Evolutionary conservation across 2,888 invertebrate genomes (phyloP).

Genomic region (Euphydryas editha): DNA sequence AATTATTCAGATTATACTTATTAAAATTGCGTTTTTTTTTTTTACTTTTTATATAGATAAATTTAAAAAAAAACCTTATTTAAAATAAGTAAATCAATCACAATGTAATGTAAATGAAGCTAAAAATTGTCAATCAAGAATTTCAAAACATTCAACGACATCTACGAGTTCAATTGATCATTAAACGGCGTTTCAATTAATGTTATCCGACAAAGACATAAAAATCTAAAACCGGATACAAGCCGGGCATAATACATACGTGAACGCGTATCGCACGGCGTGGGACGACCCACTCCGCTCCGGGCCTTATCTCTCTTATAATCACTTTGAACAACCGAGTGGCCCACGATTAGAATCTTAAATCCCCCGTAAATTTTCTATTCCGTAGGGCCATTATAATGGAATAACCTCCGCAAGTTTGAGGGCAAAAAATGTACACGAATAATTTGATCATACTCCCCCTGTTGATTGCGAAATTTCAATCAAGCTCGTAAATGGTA

Average conservation of each 20-base stretch:
- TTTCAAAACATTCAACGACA: neutral
- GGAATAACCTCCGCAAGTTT: conserved; percentile 69
- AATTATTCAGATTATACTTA: too few species aligned
- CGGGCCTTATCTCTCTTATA: conserved; percentile 74
- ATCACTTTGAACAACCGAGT: conserved; percentile 82
- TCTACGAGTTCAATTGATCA: conserved; percentile 19
- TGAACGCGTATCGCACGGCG: conserved; percentile 50
- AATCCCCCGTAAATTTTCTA: conserved; percentile 81
- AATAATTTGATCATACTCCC: conserved; percentile 82
- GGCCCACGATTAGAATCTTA: conserved; percentile 78
- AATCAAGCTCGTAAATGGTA: conserved; percentile 82
- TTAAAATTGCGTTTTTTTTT: too few species aligned
- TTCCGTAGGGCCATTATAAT: conserved; percentile 73
- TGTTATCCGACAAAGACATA: conserved; percentile 33
- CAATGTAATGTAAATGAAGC: too few species aligned
- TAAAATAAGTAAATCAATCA: too few species aligned
- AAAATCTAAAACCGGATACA: conserved; percentile 38
- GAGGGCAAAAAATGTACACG: conserved; percentile 77
- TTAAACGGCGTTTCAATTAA: conserved; percentile 28
- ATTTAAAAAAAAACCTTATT: too few species aligned
- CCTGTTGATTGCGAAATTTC: conserved; percentile 83
- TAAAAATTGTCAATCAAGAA: neutral
- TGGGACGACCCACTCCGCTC: conserved; percentile 71
- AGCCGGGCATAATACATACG: conserved; percentile 26
- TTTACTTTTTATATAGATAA: too few species aligned